Conservation (phyloP, 2,888 invertebrate genomes). For the Caenorhabditis sinica region DNA sequence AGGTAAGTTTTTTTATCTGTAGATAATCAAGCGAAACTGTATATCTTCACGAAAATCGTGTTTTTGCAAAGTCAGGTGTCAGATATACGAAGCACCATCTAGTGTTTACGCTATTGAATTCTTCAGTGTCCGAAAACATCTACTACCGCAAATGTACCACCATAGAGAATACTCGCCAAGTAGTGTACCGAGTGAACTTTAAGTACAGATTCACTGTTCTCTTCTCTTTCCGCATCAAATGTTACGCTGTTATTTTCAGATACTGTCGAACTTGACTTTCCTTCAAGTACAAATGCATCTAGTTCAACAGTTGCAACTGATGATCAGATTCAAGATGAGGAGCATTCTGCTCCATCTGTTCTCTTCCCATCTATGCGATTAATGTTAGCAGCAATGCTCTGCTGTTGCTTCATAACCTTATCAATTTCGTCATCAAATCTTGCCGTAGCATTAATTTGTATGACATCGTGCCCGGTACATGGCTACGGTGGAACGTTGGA, state of each 20-base stretch:
- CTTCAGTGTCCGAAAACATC: too few species aligned
- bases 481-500: conserved; percentile 74
- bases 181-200: background rate
- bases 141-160: background rate
- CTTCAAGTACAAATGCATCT: conserved; percentile 37
- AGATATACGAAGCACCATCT: background rate
- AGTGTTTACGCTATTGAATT: too few species aligned
- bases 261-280: conserved; percentile 61
- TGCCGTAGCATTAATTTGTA: conserved; percentile 82
- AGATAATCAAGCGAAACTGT: background rate
- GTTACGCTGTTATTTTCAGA: conserved; percentile 37
- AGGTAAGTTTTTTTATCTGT: conserved; percentile 53
- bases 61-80: background rate
- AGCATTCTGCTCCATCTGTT: conserved; percentile 70
- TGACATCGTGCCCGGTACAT: conserved; percentile 82
- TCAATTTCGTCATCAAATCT: conserved; percentile 81
- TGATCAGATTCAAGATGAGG: conserved; percentile 59
- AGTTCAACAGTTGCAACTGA: conserved; percentile 19
- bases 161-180: background rate
- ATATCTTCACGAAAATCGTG: too few species aligned
- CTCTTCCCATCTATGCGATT: conserved; percentile 82
- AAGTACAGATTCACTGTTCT: background rate
- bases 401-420: conserved; percentile 81
- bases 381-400: conserved; percentile 80
- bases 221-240: conserved; percentile 21